Base-by-base conservation (phyloP, 92 coral and sea anemone species). In the Phymanthus crucifer region DNA sequence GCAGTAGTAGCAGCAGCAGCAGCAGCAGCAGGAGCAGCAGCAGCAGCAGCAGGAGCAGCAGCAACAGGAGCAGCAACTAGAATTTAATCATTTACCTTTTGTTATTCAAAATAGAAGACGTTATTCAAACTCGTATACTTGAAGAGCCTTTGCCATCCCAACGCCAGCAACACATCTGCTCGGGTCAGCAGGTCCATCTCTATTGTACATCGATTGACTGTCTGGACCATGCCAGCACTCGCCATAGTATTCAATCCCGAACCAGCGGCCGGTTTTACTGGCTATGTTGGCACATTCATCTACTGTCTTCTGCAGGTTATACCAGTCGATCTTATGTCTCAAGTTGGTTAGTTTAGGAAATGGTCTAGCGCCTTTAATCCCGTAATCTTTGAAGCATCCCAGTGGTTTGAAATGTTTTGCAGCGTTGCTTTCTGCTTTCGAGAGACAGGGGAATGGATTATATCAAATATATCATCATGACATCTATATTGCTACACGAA, bases 321-420 rank as follows among this genome's bases (percentile, higher is more conserved):
- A 72, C 98, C 98, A 93, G 80, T 86, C 90, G 40, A 93, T 93
- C 45, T 32, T 34, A 9, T 40, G 34, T 0, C 95, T 88, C 40
- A 93, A 40, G 75, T 89, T 87, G 37, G 81, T 84, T 61, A 83
- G 27, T 8, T 0, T 1, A 6, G 81, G 57, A 17, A 77, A 77
- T 9, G 81, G 81, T 36, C 72, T 45, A 3, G 38, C 68, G 1
- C 38, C 81, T 6, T 5, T 48, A 11, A 24, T 56, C 24, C 31
- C 14, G 12, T 50, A 19, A 61, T 77, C 81, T 0, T 26, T n/a
- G n/a, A 61, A 69, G 68, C 81, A 77, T 27, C 33, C 81, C 6
- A n/a, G 10, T 61, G 68, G 68, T 12, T 61, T 24, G 13, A 16
- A 61, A 7, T 13, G 6, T 17, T 54, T 24, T 13, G 68, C 34